These are phyloP conservation scores for Dysdera silvatica DNA, from an alignment of 1,140 invertebrate genomes.

Conservation along the genomic window DNA sequence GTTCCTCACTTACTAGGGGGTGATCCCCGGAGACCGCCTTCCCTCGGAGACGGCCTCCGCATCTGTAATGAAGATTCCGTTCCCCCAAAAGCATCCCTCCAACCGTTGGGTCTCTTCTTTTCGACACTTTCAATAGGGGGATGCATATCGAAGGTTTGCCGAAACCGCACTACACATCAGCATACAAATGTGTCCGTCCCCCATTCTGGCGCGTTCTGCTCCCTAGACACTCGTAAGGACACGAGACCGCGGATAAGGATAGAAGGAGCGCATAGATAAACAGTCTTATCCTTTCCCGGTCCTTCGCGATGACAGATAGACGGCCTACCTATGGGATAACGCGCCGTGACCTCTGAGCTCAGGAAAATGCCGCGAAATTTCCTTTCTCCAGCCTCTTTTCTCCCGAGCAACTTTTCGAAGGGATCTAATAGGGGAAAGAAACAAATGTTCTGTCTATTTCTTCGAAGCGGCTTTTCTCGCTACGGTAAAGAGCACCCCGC, in stretches of 20 bases:
- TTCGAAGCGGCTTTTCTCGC: no score
- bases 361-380: constrained; percentile 3
- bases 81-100: constrained; percentile 23
- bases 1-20: constrained; percentile 27
- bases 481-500: no score
- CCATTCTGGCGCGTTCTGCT: background rate
- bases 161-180: constrained; percentile 26
- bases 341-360: background rate
- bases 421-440: background rate
- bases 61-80: constrained; percentile 29
- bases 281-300: constrained; percentile 14
- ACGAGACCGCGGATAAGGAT: constrained; percentile 6
- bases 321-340: constrained; percentile 9
- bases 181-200: constrained; percentile 21
- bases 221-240: constrained; percentile 24
- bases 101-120: no score
- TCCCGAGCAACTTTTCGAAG: background rate
- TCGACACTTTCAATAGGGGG: constrained; percentile 29
- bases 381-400: background rate
- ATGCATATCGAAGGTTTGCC: constrained; percentile 26
- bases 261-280: constrained; percentile 22
- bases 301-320: no score
- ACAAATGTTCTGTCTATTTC: no score
- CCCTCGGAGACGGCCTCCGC: constrained; percentile 17
- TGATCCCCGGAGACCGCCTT: constrained; percentile 6